Percentiles rank a stretch among this genome's conserved stretches.
Conservation (phyloP, 2,797 vertebrate species). For the Chloroceryle inda region DNA sequence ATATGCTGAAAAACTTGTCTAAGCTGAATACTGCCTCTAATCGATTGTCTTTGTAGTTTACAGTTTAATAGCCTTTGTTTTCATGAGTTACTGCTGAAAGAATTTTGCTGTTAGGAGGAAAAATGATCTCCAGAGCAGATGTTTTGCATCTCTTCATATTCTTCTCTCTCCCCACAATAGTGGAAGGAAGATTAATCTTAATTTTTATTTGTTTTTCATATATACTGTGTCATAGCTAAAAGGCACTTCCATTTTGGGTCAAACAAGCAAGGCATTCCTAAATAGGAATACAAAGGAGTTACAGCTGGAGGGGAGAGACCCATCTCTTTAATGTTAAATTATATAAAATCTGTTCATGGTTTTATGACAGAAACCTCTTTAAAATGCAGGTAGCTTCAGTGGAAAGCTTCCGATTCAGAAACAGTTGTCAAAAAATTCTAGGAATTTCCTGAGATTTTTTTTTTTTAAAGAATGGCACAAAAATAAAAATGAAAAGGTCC, state of each 20-base stretch:
- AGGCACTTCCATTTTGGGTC: constrained; percentile 78
- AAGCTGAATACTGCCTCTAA: constrained; percentile 46
- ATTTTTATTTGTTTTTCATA: constrained; percentile 76
- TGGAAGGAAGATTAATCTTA: constrained; percentile 73
- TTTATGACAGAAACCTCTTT: background rate
- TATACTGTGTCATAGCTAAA: constrained; percentile 76
- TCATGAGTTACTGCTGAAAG: constrained; percentile 61
- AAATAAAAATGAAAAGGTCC: background rate
- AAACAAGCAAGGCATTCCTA: constrained; percentile 77
- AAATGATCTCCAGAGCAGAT: constrained; percentile 65
- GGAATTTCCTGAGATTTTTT: background rate
- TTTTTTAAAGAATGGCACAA: background rate
- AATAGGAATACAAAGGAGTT: constrained; percentile 78
- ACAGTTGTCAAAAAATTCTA: background rate
- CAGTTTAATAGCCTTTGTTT: constrained; percentile 64
- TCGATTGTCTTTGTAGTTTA: constrained; percentile 65
- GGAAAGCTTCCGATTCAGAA: background rate
- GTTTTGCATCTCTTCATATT: constrained; percentile 67
- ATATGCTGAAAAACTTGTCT: constrained; percentile 54
- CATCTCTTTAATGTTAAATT: constrained; percentile 36
- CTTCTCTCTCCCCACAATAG: constrained; percentile 61
- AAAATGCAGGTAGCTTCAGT: constrained; percentile 31
- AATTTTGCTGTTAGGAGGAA: constrained; percentile 64
- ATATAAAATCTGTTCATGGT: background rate
- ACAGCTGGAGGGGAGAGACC: constrained; percentile 53